phyloP scores from a whole-genome alignment of 2,113 vertebrate genomes.

The Cololabis saira region DNA sequence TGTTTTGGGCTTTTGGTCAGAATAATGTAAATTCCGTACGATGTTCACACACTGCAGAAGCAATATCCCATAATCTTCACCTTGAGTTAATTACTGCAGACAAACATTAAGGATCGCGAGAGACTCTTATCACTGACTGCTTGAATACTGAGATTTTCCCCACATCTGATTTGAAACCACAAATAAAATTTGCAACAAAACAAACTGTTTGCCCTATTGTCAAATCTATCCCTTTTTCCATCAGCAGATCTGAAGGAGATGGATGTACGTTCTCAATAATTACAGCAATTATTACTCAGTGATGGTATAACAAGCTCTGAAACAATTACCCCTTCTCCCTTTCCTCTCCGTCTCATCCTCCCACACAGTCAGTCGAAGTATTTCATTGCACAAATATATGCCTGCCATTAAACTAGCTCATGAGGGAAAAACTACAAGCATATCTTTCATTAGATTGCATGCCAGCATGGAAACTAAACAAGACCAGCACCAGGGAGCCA shows the following conservation, averaged over 20 bases:
- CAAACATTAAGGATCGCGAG: slow-evolving; percentile 72
- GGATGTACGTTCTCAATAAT: slow-evolving; percentile 73
- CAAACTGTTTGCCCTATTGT: slow-evolving; percentile 79
- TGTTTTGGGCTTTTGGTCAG: slow-evolving; percentile 73
- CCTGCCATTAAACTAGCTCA: slow-evolving; percentile 48
- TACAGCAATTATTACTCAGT: slow-evolving; percentile 75
- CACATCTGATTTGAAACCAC: slow-evolving; percentile 77
- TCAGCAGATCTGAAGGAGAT: slow-evolving; percentile 62
- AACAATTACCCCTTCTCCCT: slow-evolving; percentile 66
- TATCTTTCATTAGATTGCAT: slow-evolving; percentile 52
- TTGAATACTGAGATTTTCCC: slow-evolving; percentile 68
- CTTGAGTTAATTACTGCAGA: slow-evolving; percentile 81
- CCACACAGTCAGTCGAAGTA: slow-evolving; percentile 49
- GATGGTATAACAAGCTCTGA: slow-evolving; percentile 78
- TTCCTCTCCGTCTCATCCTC: slow-evolving; percentile 42
- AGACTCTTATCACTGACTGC: slow-evolving; percentile 67
- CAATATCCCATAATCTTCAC: slow-evolving; percentile 81
- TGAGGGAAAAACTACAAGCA: slow-evolving; percentile 48
- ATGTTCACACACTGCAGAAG: slow-evolving; percentile 68
- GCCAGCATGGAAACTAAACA: slow-evolving; percentile 48
- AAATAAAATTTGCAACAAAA: slow-evolving; percentile 75
- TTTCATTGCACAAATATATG: slow-evolving; percentile 57
- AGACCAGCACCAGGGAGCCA: slow-evolving; percentile 57
- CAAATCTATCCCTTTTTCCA: slow-evolving; percentile 65
- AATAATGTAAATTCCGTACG: slow-evolving; percentile 74